Base-by-base conservation (phyloP, 92 coral and sea anemone species). In the Parazoanthus atlanticus region DNA sequence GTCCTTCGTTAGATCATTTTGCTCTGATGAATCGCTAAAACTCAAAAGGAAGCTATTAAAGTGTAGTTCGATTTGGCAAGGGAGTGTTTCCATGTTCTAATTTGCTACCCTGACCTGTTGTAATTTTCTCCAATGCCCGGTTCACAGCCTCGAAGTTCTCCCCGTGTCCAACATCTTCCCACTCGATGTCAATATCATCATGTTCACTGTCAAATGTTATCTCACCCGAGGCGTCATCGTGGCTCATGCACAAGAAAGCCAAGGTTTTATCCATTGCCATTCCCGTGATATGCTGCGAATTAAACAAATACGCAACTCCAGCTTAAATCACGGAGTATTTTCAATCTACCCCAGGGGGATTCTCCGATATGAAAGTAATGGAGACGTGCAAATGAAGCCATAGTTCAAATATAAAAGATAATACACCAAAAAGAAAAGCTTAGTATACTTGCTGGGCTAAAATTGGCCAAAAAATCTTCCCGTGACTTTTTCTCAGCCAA, bases 231-330 rank as follows among this genome's bases (percentile, higher is more conserved):
- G 89, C 91, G 67, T 85, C 90, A 56, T 91, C 94, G 17, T 92
- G 91, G 31, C 91, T 86, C 94, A 89, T 90, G 69, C 90, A 89
- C 30, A 92, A 74, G 54, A 74, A 92, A 5, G 92, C 82, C 10
- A 89, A 85, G 0, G 92, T 86, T 33, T 78, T 89, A 28, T 92
- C 86, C 23, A 83, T 81, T 6, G 90, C 92, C 58, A 56, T 78
- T 28, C 87, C 90, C 19, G 15, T 30, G 34, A 90, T 46, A 46
- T 89, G 58, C 91, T 88, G 75, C 8, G 13, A 41, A 54, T 3
- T 30, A 52, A 49, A n/a, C 17, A 67, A 17, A 49, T 23, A 49
- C 19, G 3, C 3, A 17, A 31, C n/a, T 1, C 78, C 3, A 31
- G n/a, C 43, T 74, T 74, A 19, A 33, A 21, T 33, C 6, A 33